Evolutionary conservation across 2,888 invertebrate species (phyloP).

Genomic region (Agrochola lota): DNA sequence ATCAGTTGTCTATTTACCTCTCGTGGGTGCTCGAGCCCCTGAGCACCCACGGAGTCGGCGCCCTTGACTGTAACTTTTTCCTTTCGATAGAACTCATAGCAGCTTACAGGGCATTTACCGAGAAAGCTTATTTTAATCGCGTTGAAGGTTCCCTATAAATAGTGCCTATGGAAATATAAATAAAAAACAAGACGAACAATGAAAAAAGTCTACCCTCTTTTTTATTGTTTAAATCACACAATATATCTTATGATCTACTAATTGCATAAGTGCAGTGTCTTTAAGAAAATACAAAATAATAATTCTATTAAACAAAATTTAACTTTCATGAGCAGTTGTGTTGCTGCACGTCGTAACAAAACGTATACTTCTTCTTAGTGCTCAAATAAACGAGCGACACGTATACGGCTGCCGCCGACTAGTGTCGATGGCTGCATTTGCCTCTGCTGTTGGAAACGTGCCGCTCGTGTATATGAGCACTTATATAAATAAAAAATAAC

Average conservation of each 20-base stretch:
- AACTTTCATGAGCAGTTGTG: neutral
- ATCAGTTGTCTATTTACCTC: neutral
- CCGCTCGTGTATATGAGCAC: neutral
- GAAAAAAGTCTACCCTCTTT: slow-evolving; percentile 45
- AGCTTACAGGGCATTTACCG: neutral
- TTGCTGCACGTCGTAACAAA: neutral
- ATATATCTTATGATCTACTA: slow-evolving; percentile 1
- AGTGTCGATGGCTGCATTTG: neutral
- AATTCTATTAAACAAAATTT: neutral
- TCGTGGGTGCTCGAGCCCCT: neutral
- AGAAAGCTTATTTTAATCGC: neutral
- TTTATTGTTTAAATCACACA: slow-evolving; percentile 40
- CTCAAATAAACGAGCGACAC: neutral
- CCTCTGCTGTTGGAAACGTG: neutral
- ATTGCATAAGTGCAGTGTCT: neutral
- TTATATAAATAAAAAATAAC: neutral
- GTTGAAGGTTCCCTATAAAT: neutral
- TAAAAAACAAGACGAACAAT: slow-evolving; percentile 42
- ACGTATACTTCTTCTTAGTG: neutral
- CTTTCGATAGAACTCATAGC: neutral
- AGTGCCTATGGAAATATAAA: slow-evolving; percentile 13
- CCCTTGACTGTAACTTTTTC: neutral
- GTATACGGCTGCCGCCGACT: neutral
- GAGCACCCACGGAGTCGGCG: neutral
- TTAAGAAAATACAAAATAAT: neutral